These are phyloP conservation scores for Coluber constrictor DNA, from an alignment of 2,797 vertebrate genomes.

Conservation along the genomic window DNA sequence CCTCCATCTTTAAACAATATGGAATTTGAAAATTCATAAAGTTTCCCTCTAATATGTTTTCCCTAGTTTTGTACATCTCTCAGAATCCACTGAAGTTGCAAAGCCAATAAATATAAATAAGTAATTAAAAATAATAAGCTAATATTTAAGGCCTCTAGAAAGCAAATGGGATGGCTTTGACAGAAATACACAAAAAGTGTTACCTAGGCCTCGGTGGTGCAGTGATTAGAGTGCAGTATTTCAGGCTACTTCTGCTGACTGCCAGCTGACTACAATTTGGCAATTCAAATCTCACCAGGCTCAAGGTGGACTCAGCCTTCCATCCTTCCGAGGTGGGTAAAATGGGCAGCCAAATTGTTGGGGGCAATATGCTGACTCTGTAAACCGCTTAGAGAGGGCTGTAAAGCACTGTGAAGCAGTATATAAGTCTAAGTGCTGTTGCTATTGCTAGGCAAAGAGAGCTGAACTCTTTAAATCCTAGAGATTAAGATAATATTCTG, in stretches of 20 bases:
- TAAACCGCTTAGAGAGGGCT: too few relatives aligned
- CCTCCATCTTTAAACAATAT: neutral
- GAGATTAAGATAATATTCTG: neutral
- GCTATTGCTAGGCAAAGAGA: neutral
- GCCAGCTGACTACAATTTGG: too few relatives aligned
- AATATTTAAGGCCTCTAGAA: neutral
- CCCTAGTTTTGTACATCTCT: neutral
- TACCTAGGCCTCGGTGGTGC: neutral
- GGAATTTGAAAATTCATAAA: neutral
- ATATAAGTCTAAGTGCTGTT: too few relatives aligned
- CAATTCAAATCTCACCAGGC: too few relatives aligned
- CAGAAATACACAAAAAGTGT: neutral
- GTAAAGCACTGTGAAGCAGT: too few relatives aligned
- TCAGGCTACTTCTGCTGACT: too few relatives aligned
- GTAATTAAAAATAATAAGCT: neutral
- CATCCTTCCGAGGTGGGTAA: too few relatives aligned
- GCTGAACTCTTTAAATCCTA: neutral
- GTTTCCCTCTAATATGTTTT: neutral
- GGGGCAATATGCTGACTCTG: too few relatives aligned
- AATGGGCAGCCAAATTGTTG: too few relatives aligned
- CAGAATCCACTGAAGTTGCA: neutral
- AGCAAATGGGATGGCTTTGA: neutral
- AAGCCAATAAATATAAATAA: neutral
- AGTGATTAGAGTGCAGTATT: too few relatives aligned
- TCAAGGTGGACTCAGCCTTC: too few relatives aligned